phyloP scores from a whole-genome alignment of 2,888 invertebrate genomes.

The Ochropacha duplaris region DNA sequence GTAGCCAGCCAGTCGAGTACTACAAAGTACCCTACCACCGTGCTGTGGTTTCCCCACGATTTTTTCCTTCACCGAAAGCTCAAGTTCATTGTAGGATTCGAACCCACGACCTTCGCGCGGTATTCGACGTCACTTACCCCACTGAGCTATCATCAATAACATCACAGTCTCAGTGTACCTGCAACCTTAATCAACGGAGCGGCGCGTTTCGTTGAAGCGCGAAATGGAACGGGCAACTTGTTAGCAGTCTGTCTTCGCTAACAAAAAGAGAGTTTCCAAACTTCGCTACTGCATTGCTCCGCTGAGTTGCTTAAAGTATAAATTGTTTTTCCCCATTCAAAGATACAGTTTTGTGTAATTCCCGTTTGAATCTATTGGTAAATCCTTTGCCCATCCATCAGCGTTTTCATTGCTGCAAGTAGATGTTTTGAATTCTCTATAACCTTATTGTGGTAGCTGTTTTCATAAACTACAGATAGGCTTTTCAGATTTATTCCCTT shows the following conservation, averaged over 20 bases:
- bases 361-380: neutral
- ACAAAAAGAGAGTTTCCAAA: conserved; percentile 40
- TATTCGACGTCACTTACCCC: too few species aligned
- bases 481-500: too few species aligned
- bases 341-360: neutral
- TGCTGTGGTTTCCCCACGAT: too few species aligned
- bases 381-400: neutral
- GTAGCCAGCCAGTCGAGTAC: too few species aligned
- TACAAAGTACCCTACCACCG: too few species aligned
- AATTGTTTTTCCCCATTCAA: conserved; percentile 18
- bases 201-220: conserved; percentile 42
- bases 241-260: conserved; percentile 50
- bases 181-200: conserved; percentile 18
- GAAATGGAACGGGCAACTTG: conserved; percentile 65
- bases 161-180: conserved; percentile 19
- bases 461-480: too few species aligned
- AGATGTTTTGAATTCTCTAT: neutral
- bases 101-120: too few species aligned
- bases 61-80: too few species aligned
- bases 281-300: conserved; percentile 18
- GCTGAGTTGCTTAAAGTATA: conserved; percentile 13
- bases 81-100: too few species aligned
- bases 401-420: neutral
- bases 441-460: too few species aligned
- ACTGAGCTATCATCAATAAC: too few species aligned